A percentile compares a stretch with the other conserved stretches of the same genome.
Conservation (phyloP, 2,113 vertebrate species). For the Sylvia atricapilla region DNA sequence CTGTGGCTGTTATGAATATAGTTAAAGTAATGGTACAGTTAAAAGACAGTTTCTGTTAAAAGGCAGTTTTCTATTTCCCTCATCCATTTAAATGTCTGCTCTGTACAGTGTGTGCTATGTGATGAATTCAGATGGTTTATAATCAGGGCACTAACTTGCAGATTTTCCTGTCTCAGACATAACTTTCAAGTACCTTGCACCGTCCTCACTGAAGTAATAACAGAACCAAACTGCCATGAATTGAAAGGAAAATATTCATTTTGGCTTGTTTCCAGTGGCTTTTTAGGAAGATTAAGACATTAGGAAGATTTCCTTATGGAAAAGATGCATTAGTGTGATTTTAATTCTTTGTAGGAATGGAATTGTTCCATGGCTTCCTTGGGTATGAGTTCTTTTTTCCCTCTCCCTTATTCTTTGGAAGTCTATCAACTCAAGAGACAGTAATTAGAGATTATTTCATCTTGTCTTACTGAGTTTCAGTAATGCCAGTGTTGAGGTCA, state of each 20-base stretch:
- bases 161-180: conserved; percentile 3
- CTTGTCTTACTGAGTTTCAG: not conserved
- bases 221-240: not conserved
- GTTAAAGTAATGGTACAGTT: not conserved
- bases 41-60: not conserved
- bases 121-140: not conserved
- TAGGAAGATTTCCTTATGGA: not conserved
- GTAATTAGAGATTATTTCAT: not conserved
- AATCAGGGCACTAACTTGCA: not conserved
- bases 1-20: not conserved
- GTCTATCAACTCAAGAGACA: not conserved
- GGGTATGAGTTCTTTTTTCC: not conserved
- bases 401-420: not conserved
- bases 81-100: not conserved
- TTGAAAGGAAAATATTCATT: not conserved
- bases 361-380: not conserved
- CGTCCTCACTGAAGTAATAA: not conserved
- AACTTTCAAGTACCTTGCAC: not conserved
- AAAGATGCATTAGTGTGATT: not conserved
- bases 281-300: not conserved
- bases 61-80: not conserved
- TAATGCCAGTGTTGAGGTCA: not conserved
- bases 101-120: not conserved
- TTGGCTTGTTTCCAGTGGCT: not conserved
- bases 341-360: not conserved